phyloP scores from a whole-genome alignment of 2,797 vertebrate genomes.

The Austrolebias charrua region DNA sequence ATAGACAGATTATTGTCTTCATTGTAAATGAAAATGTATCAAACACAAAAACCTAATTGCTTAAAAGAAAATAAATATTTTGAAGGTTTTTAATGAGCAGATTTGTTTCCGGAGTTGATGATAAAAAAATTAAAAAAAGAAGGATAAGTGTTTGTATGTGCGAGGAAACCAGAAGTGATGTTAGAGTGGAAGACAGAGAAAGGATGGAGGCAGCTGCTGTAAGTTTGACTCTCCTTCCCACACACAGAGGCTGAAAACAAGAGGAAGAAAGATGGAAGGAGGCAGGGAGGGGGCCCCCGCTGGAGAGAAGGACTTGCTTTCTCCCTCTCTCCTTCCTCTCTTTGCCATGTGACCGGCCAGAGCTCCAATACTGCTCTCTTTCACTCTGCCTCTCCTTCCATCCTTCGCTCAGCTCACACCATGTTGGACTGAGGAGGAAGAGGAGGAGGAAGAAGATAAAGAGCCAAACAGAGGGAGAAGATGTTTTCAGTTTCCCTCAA shows the following conservation, averaged over 20 bases:
- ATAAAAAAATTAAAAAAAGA: no score
- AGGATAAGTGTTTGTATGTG: conserved; percentile 5
- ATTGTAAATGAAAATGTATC: no score
- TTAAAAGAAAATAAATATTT: no score
- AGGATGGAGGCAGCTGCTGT: conserved; percentile 23
- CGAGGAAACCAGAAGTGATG: not conserved
- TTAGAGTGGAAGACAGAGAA: conserved; percentile 3
- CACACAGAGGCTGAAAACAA: conserved; percentile 42
- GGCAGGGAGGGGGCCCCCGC: conserved; percentile 2
- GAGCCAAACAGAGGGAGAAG: conserved; percentile 55
- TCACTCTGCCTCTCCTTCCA: conserved; percentile 24
- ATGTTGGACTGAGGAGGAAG: conserved; percentile 73
- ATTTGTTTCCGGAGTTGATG: no score
- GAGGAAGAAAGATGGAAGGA: conserved; percentile 17
- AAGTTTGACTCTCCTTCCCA: conserved; percentile 55
- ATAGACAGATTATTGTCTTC: no score
- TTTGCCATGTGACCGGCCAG: conserved; percentile 75
- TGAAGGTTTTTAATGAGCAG: no score
- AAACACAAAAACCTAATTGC: no score
- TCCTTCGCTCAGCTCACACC: conserved; percentile 52
- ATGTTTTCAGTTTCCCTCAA: conserved; percentile 95
- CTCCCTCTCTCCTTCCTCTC: conserved; percentile 40
- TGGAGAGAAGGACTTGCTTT: conserved; percentile 26
- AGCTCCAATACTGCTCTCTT: conserved; percentile 45
- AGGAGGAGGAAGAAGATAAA: conserved; percentile 54